Evolutionary conservation across 2,888 invertebrate species (phyloP), one percentile per base, ranked within the genome.

Genomic region (Diplolepis rosae): DNA sequence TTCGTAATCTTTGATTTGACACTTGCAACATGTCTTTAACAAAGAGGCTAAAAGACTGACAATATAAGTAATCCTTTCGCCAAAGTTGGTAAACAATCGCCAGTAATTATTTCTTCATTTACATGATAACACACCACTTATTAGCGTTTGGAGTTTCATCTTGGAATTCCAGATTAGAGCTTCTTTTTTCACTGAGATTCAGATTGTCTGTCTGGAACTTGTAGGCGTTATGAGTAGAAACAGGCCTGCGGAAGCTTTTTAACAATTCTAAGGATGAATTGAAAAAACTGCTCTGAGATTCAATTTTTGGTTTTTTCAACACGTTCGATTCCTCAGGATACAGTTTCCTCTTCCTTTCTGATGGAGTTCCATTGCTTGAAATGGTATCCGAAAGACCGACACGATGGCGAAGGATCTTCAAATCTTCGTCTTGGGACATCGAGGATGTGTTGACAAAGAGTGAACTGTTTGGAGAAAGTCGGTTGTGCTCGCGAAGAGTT

Each of bases 361-460:
- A 15, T 0, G 80, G 78, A 6, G 74, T 83, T 15, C 83, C 84
- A 48, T 84, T 85, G 32, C 51, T 77, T n/a, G 78, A 69, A 13
- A 77, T 50, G 11, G 79, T 66, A 11, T 82, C 80, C 1, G 75
- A 66, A 1, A 78, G 28, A 15, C 80, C 80, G 22, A 71, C 79
- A 2, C 79, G 78, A 75, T 83, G 80, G 24, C 78, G 84, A 1
- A 81, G 65, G 3, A 80, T 68, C 72, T 83, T 86, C 7, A 68
- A 78, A 35, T 84, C 84, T 3, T 85, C 85, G 3, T 75, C 77
- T 0, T 79, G 70, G 0, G 88, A 86, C 51, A 75, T 71, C 4
- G 69, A 71, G 0, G 88, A 88, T 0, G 85, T 86, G 52, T 89
- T 89, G 0, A 88, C 88, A 70, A 84, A 89, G 9, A 88, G 74